phyloP scores from a whole-genome alignment of 1,140 invertebrate genomes.

The Tetranychus urticae region DNA sequence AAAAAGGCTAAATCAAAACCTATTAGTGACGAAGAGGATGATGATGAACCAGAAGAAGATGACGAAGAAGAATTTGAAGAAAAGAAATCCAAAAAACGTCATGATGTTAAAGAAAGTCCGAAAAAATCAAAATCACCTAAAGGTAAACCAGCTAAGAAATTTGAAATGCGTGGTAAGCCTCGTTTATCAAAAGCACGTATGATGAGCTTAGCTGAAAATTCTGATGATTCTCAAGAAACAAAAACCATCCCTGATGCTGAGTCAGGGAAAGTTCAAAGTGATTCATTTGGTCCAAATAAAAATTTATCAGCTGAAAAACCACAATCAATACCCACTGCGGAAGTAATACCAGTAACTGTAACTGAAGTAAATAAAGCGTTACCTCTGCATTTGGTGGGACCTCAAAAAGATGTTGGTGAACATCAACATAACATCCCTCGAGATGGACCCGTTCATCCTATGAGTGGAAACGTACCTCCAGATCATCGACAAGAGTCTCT shows the following conservation, averaged over 20 bases:
- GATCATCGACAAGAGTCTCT: neutral
- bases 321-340: neutral
- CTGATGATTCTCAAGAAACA: neutral
- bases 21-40: slow-evolving; percentile 8
- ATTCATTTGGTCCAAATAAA: neutral
- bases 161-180: neutral
- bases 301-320: neutral
- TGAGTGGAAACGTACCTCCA: neutral
- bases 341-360: neutral
- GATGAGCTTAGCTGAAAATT: neutral
- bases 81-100: neutral
- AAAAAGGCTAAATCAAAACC: neutral
- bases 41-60: slow-evolving; percentile 11
- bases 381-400: neutral
- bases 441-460: neutral
- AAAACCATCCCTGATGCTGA: neutral
- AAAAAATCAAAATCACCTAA: neutral
- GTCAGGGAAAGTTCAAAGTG: neutral
- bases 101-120: neutral
- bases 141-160: neutral
- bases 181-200: neutral
- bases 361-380: neutral
- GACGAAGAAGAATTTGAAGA: slow-evolving; percentile 4
- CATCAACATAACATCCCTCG: neutral
- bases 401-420: slow-evolving; percentile 1